A percentile compares a stretch with the other conserved stretches of the same genome.
These are phyloP conservation scores for Hydriomena furcata DNA, from an alignment of 2,888 invertebrate species.

Conservation along the genomic window DNA sequence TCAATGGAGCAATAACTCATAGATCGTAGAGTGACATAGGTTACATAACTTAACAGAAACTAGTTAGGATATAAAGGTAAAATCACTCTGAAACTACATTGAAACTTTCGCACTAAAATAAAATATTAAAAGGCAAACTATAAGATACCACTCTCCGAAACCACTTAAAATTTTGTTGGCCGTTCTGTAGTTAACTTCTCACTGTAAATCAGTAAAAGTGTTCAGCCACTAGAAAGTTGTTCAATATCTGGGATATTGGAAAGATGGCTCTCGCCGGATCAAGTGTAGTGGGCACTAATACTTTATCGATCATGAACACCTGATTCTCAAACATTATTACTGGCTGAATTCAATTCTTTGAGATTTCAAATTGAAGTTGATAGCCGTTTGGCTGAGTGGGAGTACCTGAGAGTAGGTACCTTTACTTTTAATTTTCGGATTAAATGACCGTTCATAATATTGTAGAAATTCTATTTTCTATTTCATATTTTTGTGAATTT, in stretches of 20 bases:
- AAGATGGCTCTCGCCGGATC: constrained; percentile 69
- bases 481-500: too few relatives aligned
- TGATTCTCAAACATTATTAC: constrained; percentile 2
- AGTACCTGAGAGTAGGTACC: too few relatives aligned
- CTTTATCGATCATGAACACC: constrained; percentile 31
- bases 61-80: too few relatives aligned
- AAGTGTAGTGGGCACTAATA: constrained; percentile 67
- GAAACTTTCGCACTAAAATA: neutral
- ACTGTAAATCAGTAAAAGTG: constrained; percentile 44
- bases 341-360: too few relatives aligned
- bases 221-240: constrained; percentile 58
- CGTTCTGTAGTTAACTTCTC: neutral
- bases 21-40: too few relatives aligned
- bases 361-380: neutral
- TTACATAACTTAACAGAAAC: too few relatives aligned
- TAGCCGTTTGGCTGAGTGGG: too few relatives aligned
- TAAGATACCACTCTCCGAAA: neutral
- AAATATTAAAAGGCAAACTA: neutral
- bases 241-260: constrained; percentile 75
- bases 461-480: too few relatives aligned
- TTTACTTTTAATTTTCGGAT: too few relatives aligned
- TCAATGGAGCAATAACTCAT: too few relatives aligned
- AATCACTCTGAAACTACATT: too few relatives aligned
- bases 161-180: constrained; percentile 4
- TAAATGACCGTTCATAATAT: too few relatives aligned